Conservation (phyloP, 2,888 invertebrate species). For the Idaea straminata region DNA sequence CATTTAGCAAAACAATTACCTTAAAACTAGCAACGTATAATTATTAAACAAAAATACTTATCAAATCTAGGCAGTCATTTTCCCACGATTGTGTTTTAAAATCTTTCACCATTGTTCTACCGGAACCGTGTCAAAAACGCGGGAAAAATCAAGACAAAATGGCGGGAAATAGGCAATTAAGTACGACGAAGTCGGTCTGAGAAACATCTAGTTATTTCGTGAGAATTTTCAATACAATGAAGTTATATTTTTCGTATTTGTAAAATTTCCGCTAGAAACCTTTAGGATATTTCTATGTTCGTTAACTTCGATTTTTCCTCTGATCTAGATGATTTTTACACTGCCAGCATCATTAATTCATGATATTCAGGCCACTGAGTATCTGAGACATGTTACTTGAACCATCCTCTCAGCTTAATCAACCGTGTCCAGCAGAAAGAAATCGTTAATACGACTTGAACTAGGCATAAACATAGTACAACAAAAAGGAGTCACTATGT, state of each 20-base stretch:
- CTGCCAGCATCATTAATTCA: no score
- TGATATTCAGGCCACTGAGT: no score
- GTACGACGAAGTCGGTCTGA: neutral
- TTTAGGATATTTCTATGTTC: neutral
- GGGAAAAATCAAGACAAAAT: neutral
- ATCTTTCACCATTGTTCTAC: neutral
- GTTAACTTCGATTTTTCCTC: neutral
- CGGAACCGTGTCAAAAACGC: slow-evolving; percentile 3
- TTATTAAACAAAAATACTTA: neutral
- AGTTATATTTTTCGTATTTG: neutral
- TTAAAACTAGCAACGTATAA: neutral
- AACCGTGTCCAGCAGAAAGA: no score
- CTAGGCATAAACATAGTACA: no score
- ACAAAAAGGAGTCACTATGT: no score
- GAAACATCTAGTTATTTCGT: neutral
- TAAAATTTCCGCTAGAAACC: neutral
- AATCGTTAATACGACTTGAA: no score
- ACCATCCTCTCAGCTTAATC: no score
- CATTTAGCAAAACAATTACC: neutral
- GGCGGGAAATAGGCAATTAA: neutral
- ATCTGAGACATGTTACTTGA: no score
- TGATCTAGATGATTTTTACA: no score
- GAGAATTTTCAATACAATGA: neutral
- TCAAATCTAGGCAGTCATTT: neutral
- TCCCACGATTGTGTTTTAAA: neutral